These are phyloP conservation scores for Acinonyx jubatus DNA, from an alignment of 2,113 vertebrate genomes.

Conservation along the genomic window DNA sequence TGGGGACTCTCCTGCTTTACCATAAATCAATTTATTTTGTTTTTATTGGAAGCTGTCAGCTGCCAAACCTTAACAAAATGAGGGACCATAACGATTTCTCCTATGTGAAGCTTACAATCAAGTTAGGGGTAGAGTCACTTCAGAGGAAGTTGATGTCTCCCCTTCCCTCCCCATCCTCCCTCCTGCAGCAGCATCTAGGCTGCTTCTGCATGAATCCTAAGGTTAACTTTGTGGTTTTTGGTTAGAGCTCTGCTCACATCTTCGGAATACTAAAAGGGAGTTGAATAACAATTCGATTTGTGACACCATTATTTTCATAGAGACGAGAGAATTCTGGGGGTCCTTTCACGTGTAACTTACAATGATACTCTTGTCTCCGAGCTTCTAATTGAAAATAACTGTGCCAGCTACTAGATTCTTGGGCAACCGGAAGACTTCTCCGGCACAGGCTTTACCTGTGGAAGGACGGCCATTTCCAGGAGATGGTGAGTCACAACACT, in stretches of 20 bases:
- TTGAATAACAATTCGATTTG: conserved; percentile 66
- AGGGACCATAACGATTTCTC: conserved; percentile 33
- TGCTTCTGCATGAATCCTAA: not conserved
- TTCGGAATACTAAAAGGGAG: conserved; percentile 39
- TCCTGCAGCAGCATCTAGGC: not conserved
- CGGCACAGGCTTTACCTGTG: not conserved
- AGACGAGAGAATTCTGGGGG: conserved; percentile 33
- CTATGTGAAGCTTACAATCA: not conserved
- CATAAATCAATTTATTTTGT: conserved; percentile 41
- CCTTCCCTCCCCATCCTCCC: too few relatives aligned
- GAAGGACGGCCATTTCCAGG: not conserved
- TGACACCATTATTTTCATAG: conserved; percentile 52
- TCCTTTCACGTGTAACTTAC: not conserved
- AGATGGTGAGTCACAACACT: not conserved
- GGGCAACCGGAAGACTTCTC: not conserved
- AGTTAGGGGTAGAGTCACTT: not conserved
- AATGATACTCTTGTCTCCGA: not conserved
- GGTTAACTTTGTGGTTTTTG: conserved; percentile 62
- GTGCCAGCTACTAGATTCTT: not conserved
- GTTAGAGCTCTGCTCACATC: conserved; percentile 4
- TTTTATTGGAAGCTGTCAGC: conserved; percentile 44
- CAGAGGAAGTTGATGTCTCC: not conserved
- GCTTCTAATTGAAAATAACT: not conserved
- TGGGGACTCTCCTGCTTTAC: not conserved
- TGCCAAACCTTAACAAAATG: conserved; percentile 47